These are phyloP conservation scores for Intellagama lesueurii DNA, from an alignment of 2,797 vertebrate species.

Conservation along the genomic window DNA sequence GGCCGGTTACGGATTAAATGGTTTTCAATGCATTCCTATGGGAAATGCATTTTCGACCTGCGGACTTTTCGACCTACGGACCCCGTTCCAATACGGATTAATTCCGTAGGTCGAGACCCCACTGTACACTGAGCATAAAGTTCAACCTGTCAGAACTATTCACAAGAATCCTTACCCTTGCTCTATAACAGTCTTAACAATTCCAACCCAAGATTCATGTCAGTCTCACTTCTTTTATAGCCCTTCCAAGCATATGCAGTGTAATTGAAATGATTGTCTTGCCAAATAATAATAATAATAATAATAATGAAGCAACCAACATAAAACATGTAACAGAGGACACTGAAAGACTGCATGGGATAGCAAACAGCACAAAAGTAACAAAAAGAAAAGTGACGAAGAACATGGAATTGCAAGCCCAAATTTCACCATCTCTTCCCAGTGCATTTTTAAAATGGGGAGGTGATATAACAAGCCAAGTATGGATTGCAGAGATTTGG, in stretches of 20 bases:
- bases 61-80: too few relatives aligned
- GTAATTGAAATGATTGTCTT: not conserved
- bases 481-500: not conserved
- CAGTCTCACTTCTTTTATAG: not conserved
- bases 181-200: too few relatives aligned
- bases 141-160: not conserved
- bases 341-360: not conserved
- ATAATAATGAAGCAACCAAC: too few relatives aligned
- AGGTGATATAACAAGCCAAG: not conserved
- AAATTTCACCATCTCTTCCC: not conserved
- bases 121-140: not conserved
- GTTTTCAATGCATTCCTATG: too few relatives aligned
- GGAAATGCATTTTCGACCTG: too few relatives aligned
- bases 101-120: too few relatives aligned
- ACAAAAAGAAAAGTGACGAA: not conserved
- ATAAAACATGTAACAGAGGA: not conserved
- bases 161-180: not conserved
- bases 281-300: too few relatives aligned
- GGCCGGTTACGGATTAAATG: too few relatives aligned
- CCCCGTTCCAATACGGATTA: too few relatives aligned
- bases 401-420: not conserved
- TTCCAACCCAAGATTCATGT: not conserved
- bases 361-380: not conserved
- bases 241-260: not conserved
- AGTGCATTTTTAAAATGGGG: not conserved